A percentile compares a stretch with the other conserved stretches of the same genome.
phyloP scores from a whole-genome alignment of 1,140 invertebrate species.

The Zaprionus gabonicus region DNA sequence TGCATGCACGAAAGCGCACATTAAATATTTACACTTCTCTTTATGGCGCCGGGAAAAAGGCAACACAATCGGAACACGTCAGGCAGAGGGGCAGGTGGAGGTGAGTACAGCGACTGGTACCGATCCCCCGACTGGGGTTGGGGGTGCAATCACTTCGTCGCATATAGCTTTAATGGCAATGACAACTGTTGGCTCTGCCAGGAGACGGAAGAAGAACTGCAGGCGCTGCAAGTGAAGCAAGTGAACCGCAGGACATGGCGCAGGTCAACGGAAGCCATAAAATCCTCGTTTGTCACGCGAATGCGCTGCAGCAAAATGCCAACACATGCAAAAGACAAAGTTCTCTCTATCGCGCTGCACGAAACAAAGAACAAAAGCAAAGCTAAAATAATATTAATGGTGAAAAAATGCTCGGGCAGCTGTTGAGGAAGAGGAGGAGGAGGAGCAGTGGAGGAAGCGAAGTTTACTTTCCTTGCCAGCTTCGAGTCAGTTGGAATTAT shows the following conservation, averaged over 20 bases:
- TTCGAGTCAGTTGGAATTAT: conserved; percentile 68
- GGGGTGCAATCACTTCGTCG: conserved; percentile 75
- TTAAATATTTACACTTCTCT: conserved; percentile 84
- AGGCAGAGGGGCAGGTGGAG: no score
- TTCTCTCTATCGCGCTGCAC: conserved; percentile 44
- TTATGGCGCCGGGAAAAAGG: conserved; percentile 61
- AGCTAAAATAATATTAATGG: conserved; percentile 79
- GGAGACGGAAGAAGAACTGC: conserved; percentile 53
- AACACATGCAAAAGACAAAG: conserved; percentile 82
- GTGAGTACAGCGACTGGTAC: conserved; percentile 30
- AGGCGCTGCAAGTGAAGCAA: conserved; percentile 69
- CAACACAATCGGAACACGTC: neutral
- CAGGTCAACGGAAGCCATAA: conserved; percentile 84
- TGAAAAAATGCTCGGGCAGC: conserved; percentile 59
- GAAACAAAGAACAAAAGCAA: conserved; percentile 41
- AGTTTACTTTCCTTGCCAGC: conserved; percentile 54
- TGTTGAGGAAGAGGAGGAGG: conserved; percentile 10
- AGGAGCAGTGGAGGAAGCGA: conserved; percentile 17
- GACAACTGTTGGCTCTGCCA: conserved; percentile 72
- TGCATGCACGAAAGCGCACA: conserved; percentile 81
- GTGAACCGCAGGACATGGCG: conserved; percentile 81
- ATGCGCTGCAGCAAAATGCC: conserved; percentile 75
- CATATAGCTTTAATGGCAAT: conserved; percentile 81
- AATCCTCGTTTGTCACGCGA: conserved; percentile 84
- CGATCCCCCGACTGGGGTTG: neutral